Conservation (phyloP, 2,113 vertebrate genomes). For the Amphiprion ocellaris region DNA sequence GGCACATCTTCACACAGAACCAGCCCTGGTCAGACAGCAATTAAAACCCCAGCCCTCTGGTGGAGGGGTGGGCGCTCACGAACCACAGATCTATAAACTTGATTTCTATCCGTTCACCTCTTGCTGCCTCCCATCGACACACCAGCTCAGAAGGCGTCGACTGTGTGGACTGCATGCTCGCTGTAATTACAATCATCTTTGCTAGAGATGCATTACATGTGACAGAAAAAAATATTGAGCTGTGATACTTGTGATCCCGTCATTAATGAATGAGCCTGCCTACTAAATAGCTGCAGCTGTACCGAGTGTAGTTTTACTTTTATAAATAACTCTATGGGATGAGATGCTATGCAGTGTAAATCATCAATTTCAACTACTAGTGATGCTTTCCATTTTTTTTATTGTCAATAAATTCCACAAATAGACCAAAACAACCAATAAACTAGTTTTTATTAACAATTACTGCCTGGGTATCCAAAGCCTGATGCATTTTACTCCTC, state of each 20-base stretch:
- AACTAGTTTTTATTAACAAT: background rate
- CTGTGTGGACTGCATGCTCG: constrained; percentile 61
- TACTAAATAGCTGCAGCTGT: constrained; percentile 39
- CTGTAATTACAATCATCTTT: constrained; percentile 73
- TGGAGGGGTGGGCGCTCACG: constrained; percentile 42
- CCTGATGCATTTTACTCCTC: background rate
- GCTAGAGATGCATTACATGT: constrained; percentile 55
- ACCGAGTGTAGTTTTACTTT: background rate
- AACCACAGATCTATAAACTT: constrained; percentile 84
- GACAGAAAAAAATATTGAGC: constrained; percentile 59
- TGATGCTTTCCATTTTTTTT: background rate
- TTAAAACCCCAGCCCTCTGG: constrained; percentile 71
- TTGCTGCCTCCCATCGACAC: constrained; percentile 63
- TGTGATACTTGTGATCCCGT: constrained; percentile 44
- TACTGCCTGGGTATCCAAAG: background rate
- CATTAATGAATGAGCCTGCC: constrained; percentile 57
- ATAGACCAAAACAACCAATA: background rate
- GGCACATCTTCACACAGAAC: constrained; percentile 70
- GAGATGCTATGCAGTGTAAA: constrained; percentile 18
- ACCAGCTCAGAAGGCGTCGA: constrained; percentile 43
- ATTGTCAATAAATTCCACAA: constrained; percentile 11
- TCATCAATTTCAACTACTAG: background rate
- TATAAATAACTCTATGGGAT: constrained; percentile 9
- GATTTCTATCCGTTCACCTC: constrained; percentile 79
- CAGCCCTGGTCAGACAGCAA: constrained; percentile 73